phyloP scores from a whole-genome alignment of 2,113 vertebrate genomes.

The Ochotona curzoniae region DNA sequence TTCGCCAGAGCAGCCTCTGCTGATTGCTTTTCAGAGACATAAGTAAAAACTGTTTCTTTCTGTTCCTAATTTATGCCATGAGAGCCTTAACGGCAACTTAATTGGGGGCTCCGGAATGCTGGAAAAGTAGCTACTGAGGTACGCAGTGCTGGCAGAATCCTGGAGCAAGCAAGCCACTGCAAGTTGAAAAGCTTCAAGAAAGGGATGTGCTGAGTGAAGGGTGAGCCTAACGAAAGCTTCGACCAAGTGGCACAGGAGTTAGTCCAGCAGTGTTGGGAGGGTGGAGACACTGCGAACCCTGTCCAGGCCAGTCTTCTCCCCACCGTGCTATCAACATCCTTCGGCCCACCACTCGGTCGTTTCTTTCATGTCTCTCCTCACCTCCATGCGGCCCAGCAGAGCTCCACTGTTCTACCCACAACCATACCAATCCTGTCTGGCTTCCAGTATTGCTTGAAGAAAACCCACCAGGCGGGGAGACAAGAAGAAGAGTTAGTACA shows the following conservation, averaged over 20 bases:
- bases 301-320: slow-evolving; percentile 65
- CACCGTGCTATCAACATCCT: slow-evolving; percentile 36
- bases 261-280: slow-evolving; percentile 46
- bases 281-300: slow-evolving; percentile 18
- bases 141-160: slow-evolving; percentile 73
- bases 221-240: slow-evolving; percentile 25
- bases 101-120: slow-evolving; percentile 75
- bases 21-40: slow-evolving; percentile 78
- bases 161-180: slow-evolving; percentile 74
- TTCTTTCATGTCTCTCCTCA: not conserved
- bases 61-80: slow-evolving; percentile 83
- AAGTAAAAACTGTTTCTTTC: slow-evolving; percentile 81
- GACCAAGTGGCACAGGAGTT: slow-evolving; percentile 72
- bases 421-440: not conserved
- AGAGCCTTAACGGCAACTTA: slow-evolving; percentile 82
- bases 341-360: not conserved
- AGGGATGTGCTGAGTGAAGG: slow-evolving; percentile 63
- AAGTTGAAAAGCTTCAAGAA: slow-evolving; percentile 76
- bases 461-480: not conserved
- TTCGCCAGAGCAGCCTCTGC: slow-evolving; percentile 78
- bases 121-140: slow-evolving; percentile 81
- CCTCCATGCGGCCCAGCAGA: accelerated
- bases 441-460: not conserved
- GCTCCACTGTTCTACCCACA: not conserved
- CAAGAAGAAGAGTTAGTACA: not conserved